Evolutionary conservation across 92 coral and sea anemone genomes (phyloP), one percentile per base, ranked within the genome.

Genomic region (Epizoanthus rinbou): DNA sequence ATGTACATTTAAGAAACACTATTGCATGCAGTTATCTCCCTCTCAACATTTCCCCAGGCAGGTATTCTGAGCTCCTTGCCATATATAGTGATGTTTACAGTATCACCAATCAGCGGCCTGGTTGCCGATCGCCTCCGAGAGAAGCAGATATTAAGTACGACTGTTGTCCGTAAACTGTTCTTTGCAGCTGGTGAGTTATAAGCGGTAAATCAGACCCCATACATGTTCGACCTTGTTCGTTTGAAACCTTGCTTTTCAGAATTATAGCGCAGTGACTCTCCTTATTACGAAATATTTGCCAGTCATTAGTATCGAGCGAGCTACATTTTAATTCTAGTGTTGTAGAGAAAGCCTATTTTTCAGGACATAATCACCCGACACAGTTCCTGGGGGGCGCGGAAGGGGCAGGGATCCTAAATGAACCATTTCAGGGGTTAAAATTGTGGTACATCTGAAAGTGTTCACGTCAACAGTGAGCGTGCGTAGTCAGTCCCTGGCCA

Each of bases 1-100:
- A 4, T 69, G 17, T n/a, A 5, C 0, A 5, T 33, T 41, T 21
- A 19, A 8, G 6, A 39, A n/a, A 10, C 13, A 16, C 15, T 14
- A 13, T 52, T 50, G 16, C 15, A 67, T 16, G 6, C 57, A 28
- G 31, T 64, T 66, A 18, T 28, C 54, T 47, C 37, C 19, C 7
- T 25, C 4, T 60, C 41, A 0, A 24, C 50, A 52, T 66, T 15
- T 56, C 13, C 71, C 8, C 80, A 92, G 95, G 85, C 90, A 15
- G 95, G 95, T 53, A 86, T 92, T 39, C 73, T 90, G 8, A 92
- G 95, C 62, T 88, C 95, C 43, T 64, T 92, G 57, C 95, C 95
- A 17, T 92, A 88, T 69, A 63, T 89, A 58, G 58, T 87, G 18
- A 79, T 87, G 87, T 82, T 80, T n/a, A 64, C 88, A 8, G 70